These are phyloP conservation scores for Caenorhabditis brenneri DNA, from an alignment of 1,140 invertebrate species.

Conservation along the genomic window DNA sequence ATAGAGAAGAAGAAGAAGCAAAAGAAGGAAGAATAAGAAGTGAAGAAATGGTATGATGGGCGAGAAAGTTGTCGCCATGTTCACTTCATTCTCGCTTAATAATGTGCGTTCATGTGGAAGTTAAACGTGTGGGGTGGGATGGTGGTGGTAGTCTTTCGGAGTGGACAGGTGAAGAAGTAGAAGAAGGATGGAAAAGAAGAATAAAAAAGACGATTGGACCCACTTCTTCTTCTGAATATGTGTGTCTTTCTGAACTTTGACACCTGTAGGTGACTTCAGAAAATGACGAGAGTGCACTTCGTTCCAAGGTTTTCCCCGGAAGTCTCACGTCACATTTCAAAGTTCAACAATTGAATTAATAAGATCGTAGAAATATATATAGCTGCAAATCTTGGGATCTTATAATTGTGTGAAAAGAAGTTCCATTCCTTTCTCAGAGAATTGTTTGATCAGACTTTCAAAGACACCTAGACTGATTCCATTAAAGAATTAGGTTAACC, in stretches of 20 bases:
- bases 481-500: background rate
- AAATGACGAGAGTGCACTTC: constrained; percentile 13
- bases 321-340: background rate
- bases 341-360: background rate
- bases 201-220: background rate
- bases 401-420: no score
- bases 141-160: no score
- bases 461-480: background rate
- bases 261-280: background rate
- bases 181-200: background rate
- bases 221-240: background rate
- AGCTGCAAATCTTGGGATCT: no score
- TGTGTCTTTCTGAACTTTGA: background rate
- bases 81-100: background rate
- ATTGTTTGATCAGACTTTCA: background rate
- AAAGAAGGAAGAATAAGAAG: background rate
- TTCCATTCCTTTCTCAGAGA: no score
- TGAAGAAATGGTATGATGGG: background rate
- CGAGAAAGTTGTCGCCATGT: background rate
- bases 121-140: background rate
- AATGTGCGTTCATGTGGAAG: background rate
- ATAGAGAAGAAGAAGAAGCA: no score
- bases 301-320: background rate
- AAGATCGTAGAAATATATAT: background rate
- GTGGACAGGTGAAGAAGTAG: background rate